Evolutionary conservation across 2,888 invertebrate genomes (phyloP), one percentile per base, ranked within the genome.

Genomic region (Phyto melanocephala): DNA sequence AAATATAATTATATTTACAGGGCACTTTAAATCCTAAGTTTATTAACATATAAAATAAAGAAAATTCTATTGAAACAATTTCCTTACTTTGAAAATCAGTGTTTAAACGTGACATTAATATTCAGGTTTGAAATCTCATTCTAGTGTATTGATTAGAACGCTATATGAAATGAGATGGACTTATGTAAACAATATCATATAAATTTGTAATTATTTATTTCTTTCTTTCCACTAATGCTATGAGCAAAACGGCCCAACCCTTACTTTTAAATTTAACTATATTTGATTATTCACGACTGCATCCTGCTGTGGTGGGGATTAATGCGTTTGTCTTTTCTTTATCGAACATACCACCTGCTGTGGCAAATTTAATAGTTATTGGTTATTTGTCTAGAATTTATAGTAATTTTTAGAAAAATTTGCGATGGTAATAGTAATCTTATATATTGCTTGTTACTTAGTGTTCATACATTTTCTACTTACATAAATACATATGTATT

Each of bases 361-460:
- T 84, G 74, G 83, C 83, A 71, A 85, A 85, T 85, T 85, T 85
- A 84, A 86, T 85, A 85, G 86, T 84, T 84, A 85, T 84, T 81
- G 83, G 81, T 81, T 75, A 71, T 70, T 79, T 75, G 70, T 79
- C 65, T 76, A 45, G 60, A 79, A 67, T 67, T 60, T 7, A 13
- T 54, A 42, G 45, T 7, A 13, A 50, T 28, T 67, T 20, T 56
- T 24, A 15, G 17, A 7, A 28, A 45, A 33, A 37, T 24, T 24
- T 2, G 11, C 5, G 10, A n/a, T n/a, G n/a, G n/a, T n/a, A n/a
- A n/a, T n/a, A n/a, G n/a, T n/a, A n/a, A n/a, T n/a, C n/a, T n/a
- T n/a, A n/a, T n/a, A n/a, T n/a, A n/a, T n/a, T n/a, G n/a, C n/a
- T n/a, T n/a, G n/a, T n/a, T n/a, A n/a, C n/a, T n/a, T n/a, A n/a